Conservation (phyloP, 2,797 vertebrate species). For the Myotis planiceps region DNA sequence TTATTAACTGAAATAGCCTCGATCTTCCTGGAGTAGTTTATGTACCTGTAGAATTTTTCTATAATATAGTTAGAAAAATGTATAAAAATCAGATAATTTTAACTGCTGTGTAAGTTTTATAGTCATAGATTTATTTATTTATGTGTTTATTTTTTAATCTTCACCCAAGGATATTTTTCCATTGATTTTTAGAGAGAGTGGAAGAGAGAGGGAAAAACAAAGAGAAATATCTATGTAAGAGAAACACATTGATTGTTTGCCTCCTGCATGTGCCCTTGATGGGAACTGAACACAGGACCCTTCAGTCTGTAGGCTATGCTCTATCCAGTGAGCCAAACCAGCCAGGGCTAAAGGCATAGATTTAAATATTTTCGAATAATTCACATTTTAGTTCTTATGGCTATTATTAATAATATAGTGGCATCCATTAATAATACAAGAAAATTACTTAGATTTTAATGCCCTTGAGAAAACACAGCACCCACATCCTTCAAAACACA, state of each 20-base stretch:
- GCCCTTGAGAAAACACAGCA: background rate
- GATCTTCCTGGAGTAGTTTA: conserved; percentile 10
- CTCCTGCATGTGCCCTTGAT: too few relatives aligned
- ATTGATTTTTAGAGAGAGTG: too few relatives aligned
- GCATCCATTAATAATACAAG: conserved; percentile 29
- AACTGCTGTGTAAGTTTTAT: conserved; percentile 1
- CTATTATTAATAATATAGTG: conserved; percentile 47
- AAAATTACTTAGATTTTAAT: conserved; percentile 39
- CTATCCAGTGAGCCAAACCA: too few relatives aligned
- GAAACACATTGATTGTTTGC: too few relatives aligned
- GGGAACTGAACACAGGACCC: too few relatives aligned
- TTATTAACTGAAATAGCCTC: background rate
- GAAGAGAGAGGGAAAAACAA: too few relatives aligned
- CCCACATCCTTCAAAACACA: conserved; percentile 3
- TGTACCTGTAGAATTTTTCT: background rate
- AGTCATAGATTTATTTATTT: background rate
- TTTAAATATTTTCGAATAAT: conserved; percentile 56
- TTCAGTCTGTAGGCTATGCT: too few relatives aligned
- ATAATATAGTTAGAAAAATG: conserved; percentile 10
- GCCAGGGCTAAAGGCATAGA: background rate
- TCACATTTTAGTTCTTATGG: conserved; percentile 19
- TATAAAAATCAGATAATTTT: conserved; percentile 8
- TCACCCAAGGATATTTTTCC: too few relatives aligned
- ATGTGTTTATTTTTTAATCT: too few relatives aligned
- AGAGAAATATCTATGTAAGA: too few relatives aligned